Base-by-base conservation (phyloP, 2,888 invertebrate species). In the Minunthozetes semirufus region DNA sequence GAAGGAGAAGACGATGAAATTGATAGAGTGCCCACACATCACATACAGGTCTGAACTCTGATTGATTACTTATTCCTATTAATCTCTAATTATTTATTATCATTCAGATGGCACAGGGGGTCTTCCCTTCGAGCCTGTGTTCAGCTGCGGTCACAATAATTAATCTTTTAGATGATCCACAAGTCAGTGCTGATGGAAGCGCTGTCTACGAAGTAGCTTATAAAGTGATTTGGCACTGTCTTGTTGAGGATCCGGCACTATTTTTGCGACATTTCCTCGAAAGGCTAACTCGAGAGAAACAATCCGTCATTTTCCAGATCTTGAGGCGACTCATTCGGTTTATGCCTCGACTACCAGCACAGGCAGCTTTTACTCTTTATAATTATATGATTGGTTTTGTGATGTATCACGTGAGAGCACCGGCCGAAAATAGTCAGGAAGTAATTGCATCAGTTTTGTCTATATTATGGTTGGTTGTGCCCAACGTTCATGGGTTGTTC, bases 321-420 rank as follows among this genome's bases (percentile, higher is more conserved):
- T 79, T 98, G 19, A 87, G 98, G 0, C 94, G 96, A 81, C 85
- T 99, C 72, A 92, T 98, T 77, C 87, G 96, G 75, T 82, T 82
- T 77, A 81, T 84, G 78, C 82, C 82, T 33, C 83, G 83, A 17
- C 80, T 86, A 17, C 86, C 86, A 5, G 83, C 85, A 9, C 98
- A 99, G 83, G 96, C 98, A 0, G 99, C 99, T 0, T 98, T 97
- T 84, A 94, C 95, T 0, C 84, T 99, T 0, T 97, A 98, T 83
- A 99, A 99, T 85, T 98, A 99, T 81, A 91, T 99, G 80, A 84
- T 99, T 79, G 99, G 99, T 1, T 99, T 96, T 81, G 93, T 99
- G 3, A 99, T 99, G 98, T 99, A 97, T 85, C 98, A 98, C 81
- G 97, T 98, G 1, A 86, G 99, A 74, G 91, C 94, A 15, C 95